Percentiles rank a stretch among this genome's conserved stretches.
These are phyloP conservation scores for Scaptomyza montana DNA, from an alignment of 1,140 invertebrate species.

Conservation along the genomic window DNA sequence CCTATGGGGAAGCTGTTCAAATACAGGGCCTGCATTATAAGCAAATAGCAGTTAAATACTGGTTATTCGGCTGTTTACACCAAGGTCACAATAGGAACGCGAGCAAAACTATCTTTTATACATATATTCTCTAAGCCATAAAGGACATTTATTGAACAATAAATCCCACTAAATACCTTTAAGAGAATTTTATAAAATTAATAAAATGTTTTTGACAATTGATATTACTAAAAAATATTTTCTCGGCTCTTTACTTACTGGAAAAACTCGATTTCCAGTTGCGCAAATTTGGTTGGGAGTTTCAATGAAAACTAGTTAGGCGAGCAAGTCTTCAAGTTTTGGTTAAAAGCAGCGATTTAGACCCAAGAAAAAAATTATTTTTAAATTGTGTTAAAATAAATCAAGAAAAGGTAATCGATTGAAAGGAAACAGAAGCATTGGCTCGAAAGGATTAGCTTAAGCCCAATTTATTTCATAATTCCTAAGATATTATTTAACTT, in stretches of 20 bases:
- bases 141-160: too few relatives aligned
- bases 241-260: neutral
- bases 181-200: too few relatives aligned
- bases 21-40: constrained; percentile 6
- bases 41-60: neutral
- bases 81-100: neutral
- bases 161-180: too few relatives aligned
- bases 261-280: neutral
- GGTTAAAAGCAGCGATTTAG: too few relatives aligned
- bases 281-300: neutral
- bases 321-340: neutral
- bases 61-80: neutral
- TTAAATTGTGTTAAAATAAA: too few relatives aligned
- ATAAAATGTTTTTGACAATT: too few relatives aligned
- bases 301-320: neutral
- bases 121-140: too few relatives aligned
- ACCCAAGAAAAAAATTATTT: too few relatives aligned
- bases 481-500: neutral
- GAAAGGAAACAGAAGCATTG: too few relatives aligned
- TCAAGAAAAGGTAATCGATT: too few relatives aligned
- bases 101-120: too few relatives aligned
- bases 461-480: neutral
- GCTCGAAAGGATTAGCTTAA: too few relatives aligned
- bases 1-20: constrained; percentile 40
- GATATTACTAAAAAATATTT: neutral